Base-by-base conservation (phyloP, 2,797 vertebrate species). In the Chaetodon trifasciatus region DNA sequence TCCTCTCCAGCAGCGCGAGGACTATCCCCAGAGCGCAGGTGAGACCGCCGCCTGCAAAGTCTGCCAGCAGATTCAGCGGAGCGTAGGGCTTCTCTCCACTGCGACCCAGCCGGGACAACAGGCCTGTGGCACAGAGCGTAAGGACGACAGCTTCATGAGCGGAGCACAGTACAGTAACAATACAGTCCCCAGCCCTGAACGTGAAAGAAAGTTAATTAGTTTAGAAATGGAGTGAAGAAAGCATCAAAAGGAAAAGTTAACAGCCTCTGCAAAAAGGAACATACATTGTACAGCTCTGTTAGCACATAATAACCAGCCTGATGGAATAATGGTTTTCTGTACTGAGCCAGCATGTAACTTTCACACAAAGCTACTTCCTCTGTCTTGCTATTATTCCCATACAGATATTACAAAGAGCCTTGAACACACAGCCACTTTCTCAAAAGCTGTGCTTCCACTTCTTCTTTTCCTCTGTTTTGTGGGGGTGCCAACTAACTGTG, bases 1-100 rank as follows among this genome's bases (percentile, higher is more conserved):
- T 95, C 78, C 97, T 96, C 89, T 98, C 97, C 74, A 96, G 94
- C 42, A 99, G 95, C 1, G 98, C 97, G 44, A 96, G 79, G 63
- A 96, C 60, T 21, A 99, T 96, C 15, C 98, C 98, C 78, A 99
- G 16, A 0, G 96, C 91, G 4, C 98, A 99, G 57, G 95, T 93
- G 8, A 98, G 95, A 49, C 97, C 94, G 0, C 98, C 98, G 0
- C 98, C 98, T 21, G 94, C 97, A 77, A 99, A 99, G 93, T 99
- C 98, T 28, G 97, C 98, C 62, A 99, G 42, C 79, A 99, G 95
- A 81, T 99, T 99, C 71, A 97, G 0, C 0, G 98, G 98, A 7
- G 97, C 92, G 0, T 92, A 94, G 0, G 98, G 98, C 75, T 96
- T 97, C 89, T 98, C 97, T 9, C 82, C 80, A 15, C 95, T 96